Percentiles rank a stretch among this genome's conserved stretches.
Evolutionary conservation across 1,140 invertebrate genomes (phyloP).

Genomic region (Cyphomyrmex costatus): DNA sequence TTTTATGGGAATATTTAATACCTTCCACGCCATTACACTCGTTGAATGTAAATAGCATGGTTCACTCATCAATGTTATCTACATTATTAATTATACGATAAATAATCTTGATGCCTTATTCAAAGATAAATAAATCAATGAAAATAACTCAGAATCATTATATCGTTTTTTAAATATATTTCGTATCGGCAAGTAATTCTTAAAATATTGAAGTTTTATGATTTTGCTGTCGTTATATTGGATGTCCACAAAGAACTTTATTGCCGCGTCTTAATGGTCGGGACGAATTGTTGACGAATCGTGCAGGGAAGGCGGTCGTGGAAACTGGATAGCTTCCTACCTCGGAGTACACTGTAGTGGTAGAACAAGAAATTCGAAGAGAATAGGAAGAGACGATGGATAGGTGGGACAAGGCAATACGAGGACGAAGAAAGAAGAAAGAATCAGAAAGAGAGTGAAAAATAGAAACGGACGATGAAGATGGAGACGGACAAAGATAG

Average conservation of each 20-base stretch:
- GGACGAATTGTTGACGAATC: constrained; percentile 56
- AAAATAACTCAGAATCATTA: neutral
- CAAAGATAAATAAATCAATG: neutral
- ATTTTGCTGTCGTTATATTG: neutral
- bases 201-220: neutral
- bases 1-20: constrained; percentile 16
- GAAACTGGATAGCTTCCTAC: constrained; percentile 41
- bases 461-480: neutral
- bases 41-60: neutral
- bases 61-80: neutral
- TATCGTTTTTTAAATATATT: neutral
- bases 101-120: neutral
- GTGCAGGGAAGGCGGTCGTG: constrained; percentile 36
- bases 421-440: neutral
- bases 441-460: neutral
- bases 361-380: constrained; percentile 38
- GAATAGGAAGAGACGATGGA: neutral
- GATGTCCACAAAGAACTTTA: neutral
- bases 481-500: constrained; percentile 2
- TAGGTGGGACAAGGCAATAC: constrained; percentile 7
- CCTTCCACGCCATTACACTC: constrained; percentile 7
- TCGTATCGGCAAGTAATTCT: neutral
- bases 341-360: constrained; percentile 20
- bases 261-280: constrained; percentile 26
- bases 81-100: neutral